Evolutionary conservation across 2,888 invertebrate genomes (phyloP).

Genomic region (Netelia virgata): DNA sequence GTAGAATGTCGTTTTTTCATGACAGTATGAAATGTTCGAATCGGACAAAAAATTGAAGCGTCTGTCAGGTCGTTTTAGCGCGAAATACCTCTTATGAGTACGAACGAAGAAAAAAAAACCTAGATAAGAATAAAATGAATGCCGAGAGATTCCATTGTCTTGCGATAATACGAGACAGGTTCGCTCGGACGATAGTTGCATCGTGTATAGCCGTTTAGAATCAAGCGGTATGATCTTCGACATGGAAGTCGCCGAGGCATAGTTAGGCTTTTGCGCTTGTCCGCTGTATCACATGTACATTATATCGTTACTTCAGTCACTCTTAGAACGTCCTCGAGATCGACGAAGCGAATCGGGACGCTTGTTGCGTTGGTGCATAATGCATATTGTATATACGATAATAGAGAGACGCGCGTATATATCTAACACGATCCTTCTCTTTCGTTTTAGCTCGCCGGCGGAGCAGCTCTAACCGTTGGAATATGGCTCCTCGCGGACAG

Average conservation of each 20-base stretch:
- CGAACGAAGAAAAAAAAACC: background rate
- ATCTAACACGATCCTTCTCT: background rate
- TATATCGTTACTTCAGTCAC: background rate
- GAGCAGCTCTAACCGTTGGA: conserved; percentile 88
- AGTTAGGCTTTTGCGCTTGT: background rate
- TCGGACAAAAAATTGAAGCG: background rate
- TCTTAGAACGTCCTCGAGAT: conserved; percentile 58
- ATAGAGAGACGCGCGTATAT: conserved; percentile 1
- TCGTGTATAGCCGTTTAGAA: conserved; percentile 35
- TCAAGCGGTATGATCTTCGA: conserved; percentile 48
- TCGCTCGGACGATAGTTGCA: conserved; percentile 38
- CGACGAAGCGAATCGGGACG: conserved; percentile 60
- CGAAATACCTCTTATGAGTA: background rate
- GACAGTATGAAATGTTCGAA: background rate
- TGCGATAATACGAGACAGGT: conserved; percentile 40
- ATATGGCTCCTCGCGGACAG: conserved; percentile 90
- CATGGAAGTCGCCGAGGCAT: conserved; percentile 49
- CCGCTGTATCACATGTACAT: background rate
- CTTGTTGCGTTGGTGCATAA: conserved; percentile 38
- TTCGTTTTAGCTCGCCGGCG: conserved; percentile 87
- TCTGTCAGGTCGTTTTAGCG: background rate
- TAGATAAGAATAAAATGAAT: conserved; percentile 24
- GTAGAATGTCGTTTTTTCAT: background rate
- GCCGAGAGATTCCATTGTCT: conserved; percentile 35
- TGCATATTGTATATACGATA: conserved; percentile 32